Base-by-base conservation (phyloP, 2,888 invertebrate species). In the Agrochola circellaris region DNA sequence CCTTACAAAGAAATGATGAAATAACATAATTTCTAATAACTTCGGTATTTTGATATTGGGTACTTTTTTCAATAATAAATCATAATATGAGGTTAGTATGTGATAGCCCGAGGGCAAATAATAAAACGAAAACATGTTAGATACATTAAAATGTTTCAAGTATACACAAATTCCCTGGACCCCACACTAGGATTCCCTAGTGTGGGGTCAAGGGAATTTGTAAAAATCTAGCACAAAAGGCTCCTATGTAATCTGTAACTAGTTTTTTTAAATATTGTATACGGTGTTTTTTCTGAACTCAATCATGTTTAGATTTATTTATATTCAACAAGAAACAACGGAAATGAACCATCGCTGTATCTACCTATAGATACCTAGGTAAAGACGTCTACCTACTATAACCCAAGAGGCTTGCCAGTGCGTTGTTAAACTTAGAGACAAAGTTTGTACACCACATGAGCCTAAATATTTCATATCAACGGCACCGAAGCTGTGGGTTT, bases 31-130 rank as follows among this genome's bases (percentile, higher is more conserved):
- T n/a, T 34, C 2, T 67, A 30, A 51, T 76, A 77, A 67, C 66
- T 30, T 15, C 34, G 48, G 78, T 17, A 62, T 77, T 71, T 58
- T n/a, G 15, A 67, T 81, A 81, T 83, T 62, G 51, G 51, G 20
- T 20, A 83, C 66, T 77, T 77, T 81, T 77, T 54, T 60, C 58
- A 71, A 62, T 77, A 67, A 67, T 30, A 69, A 17, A 73, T 56
- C 0, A 7, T 34, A 30, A 17, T 54, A 58, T 68, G 38, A 71
- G 13, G 67, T 77, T 66, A 61, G 13, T 66, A 34, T 23, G 23
- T 26, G 26, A 82, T 76, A 42, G 69, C 80, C 77, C 3, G 65
- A 66, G 69, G 83, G 69, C 48, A 42, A 38, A 48, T n/a, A 67
- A 23, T 51, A 60, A 17, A 15, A 51, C 9, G 38, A 15, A 13